Conservation (phyloP, 2,888 invertebrate genomes). For the Elaeidobius kamerunicus region DNA sequence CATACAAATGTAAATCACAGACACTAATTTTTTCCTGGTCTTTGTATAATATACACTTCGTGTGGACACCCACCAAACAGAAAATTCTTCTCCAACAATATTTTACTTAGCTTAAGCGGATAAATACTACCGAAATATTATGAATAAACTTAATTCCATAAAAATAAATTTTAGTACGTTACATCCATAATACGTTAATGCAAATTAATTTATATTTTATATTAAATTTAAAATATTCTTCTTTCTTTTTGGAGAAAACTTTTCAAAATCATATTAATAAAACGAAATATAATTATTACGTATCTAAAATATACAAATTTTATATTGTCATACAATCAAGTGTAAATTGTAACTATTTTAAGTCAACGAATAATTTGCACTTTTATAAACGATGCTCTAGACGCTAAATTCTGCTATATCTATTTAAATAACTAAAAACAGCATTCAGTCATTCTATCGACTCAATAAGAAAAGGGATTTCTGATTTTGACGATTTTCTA, state of each 20-base stretch:
- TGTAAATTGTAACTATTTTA: not conserved
- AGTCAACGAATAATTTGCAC: not conserved
- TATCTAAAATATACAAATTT: slow-evolving; percentile 11
- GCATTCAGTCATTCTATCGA: too few species aligned
- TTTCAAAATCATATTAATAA: too few species aligned
- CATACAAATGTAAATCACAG: slow-evolving; percentile 50
- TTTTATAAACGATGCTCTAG: not conserved
- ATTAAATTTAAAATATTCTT: too few species aligned
- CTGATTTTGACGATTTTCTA: too few species aligned
- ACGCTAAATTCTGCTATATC: not conserved
- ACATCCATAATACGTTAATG: too few species aligned
- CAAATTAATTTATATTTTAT: too few species aligned
- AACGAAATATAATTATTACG: too few species aligned
- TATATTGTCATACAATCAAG: slow-evolving; percentile 10
- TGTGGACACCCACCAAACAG: too few species aligned
- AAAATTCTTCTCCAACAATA: not conserved
- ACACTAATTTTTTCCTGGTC: slow-evolving; percentile 48
- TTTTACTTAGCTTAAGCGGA: not conserved
- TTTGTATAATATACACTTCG: too few species aligned
- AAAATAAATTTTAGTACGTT: not conserved
- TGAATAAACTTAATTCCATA: not conserved
- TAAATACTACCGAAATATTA: not conserved
- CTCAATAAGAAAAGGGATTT: too few species aligned
- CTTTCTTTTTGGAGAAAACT: too few species aligned
- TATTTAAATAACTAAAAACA: not conserved